Evolutionary conservation across 2,888 invertebrate genomes (phyloP), one percentile per base, ranked within the genome.

Genomic region (Hanleya hanleyi): DNA sequence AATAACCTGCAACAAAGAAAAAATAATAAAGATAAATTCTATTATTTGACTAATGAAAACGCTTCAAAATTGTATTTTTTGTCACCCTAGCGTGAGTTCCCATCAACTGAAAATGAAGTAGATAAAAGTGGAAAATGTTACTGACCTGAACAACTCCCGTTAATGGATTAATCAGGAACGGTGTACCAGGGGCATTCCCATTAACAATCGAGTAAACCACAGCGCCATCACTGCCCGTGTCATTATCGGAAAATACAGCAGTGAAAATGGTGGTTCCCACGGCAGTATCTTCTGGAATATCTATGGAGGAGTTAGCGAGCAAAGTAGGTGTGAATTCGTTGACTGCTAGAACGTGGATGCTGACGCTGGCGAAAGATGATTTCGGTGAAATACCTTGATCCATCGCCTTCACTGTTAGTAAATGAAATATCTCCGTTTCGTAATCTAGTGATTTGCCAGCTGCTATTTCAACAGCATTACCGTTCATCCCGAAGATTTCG

Each of bases 261-360:
- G 57, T 29, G 12, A 57, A 32, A 29, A 57, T 38, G 9, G 33
- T 62, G 2, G 62, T 47, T 29, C 70, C 70, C 6, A 70, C 38
- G n/a, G 70, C 12, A 3, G 33, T 32, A 36, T 32, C 35, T 62
- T 70, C 70, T 22, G 66, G 41, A 3, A 81, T 47, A 9, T 77
- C 74, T 2, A 76, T 67, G 15, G 67, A 69, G 47, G 71, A 68
- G 29, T 73, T 64, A 1, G 70, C 74, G 9, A 67, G 33, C 66
- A 79, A 77, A 7, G 69, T 67, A 2, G 84, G 84, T 5, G 77
- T 69, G 57, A 70, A 67, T 33, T 83, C 83, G 71, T 84, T 84
- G 1, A 75, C 78, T 3, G 78, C 69, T 6, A 74, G 74, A 4
- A 83, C 74, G 0, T 78, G 71, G 18, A 83, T 72, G 22, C 76